Base-by-base conservation (phyloP, 2,797 vertebrate species). In the Tokudaia tokunoshimensis region DNA sequence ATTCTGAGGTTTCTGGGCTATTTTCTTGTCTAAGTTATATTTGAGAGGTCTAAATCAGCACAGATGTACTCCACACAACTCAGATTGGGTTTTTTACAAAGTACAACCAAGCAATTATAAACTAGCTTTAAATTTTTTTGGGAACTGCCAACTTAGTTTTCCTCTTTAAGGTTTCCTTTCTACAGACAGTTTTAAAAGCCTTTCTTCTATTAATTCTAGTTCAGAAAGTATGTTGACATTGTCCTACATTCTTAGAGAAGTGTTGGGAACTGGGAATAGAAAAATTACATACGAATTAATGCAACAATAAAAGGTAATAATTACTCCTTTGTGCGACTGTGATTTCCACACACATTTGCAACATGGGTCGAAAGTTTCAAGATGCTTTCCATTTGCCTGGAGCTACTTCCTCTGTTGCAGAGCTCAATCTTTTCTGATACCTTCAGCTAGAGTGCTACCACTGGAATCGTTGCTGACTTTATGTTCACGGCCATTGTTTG, bases 151-250 rank as follows among this genome's bases (percentile, higher is more conserved):
- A 82, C 10, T 78, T 82, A 55, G 7, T 67, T 95, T 96, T 89
- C 14, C 44, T 15, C 22, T 70, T 94, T 24, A 96, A 92, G 31
- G 59, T 82, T 91, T 96, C 7, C 19, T 52, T 96, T 14, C 26
- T 50, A 52, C 4, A 50, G 12, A 80, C 15, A 72, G 65, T 94
- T 76, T 79, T 17, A 41, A 93, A 83, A 74, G 14, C 19, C 26
- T 78, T 3, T 31, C 97, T 82, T 92, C 31, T 72, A 10, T 85
- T 89, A 92, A 94, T 85, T 94, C 22, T 57, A 70, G 22, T 61
- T 86, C 34, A 67, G 20, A 87, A 84, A 94, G 17, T 87, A 94
- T 75, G 26, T 89, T 89, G 83, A 92, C 44, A 79, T 70, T 72
- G 61, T 19, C 17, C 20, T 82, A 13, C 34, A 75, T 96, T 93